Conservation (phyloP, 2,888 invertebrate species). For the Ochlodes sylvanus region DNA sequence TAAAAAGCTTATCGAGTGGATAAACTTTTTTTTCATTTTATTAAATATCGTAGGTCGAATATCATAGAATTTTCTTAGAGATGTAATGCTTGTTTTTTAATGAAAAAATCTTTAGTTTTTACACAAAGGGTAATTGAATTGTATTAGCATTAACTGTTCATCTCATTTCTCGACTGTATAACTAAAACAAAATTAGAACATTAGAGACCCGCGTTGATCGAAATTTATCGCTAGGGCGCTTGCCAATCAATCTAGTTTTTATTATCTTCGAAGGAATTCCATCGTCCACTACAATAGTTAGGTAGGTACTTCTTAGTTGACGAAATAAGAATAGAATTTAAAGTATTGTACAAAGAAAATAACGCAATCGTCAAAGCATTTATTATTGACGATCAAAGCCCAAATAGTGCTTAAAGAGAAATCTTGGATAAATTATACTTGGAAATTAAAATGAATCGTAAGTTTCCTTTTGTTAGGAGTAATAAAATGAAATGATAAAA, state of each 20-base stretch:
- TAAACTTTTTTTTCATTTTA: no score
- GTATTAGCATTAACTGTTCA: slow-evolving; percentile 2
- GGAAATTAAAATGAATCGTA: background rate
- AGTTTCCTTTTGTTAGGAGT: background rate
- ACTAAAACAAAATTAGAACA: slow-evolving; percentile 31
- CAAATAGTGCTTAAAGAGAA: background rate
- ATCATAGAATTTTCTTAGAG: background rate
- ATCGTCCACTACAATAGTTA: slow-evolving; percentile 3
- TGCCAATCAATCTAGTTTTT: slow-evolving; percentile 32
- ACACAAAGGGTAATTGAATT: slow-evolving; percentile 10
- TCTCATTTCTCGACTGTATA: slow-evolving; percentile 19
- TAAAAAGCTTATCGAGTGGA: no score
- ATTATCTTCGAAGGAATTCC: slow-evolving; percentile 23
- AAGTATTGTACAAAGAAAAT: background rate
- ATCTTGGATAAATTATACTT: slow-evolving; percentile 1
- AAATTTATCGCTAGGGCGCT: slow-evolving; percentile 27
- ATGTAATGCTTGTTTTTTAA: background rate
- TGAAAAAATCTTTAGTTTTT: background rate
- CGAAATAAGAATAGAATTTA: slow-evolving; percentile 2
- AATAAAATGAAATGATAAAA: background rate
- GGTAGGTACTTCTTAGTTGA: slow-evolving; percentile 2
- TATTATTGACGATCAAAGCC: slow-evolving; percentile 12
- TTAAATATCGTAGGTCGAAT: no score
- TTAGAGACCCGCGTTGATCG: slow-evolving; percentile 26
- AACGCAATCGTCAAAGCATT: background rate